phyloP scores from a whole-genome alignment of 2,888 invertebrate species.

The Adela reaumurella region DNA sequence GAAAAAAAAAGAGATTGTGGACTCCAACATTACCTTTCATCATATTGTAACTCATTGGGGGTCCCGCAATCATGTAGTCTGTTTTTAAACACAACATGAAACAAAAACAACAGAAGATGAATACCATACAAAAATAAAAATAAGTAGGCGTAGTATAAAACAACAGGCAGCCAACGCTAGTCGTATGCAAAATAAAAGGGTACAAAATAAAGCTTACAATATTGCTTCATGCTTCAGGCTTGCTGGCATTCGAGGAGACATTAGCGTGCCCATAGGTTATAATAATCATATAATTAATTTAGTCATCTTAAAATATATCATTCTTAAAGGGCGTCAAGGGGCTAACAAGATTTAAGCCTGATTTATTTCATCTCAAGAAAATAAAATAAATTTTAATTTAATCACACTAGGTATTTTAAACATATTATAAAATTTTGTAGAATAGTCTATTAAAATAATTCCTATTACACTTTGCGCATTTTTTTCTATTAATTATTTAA shows the following conservation, averaged over 20 bases:
- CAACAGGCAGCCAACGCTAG: constrained; percentile 21
- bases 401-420: too few species aligned
- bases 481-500: too few species aligned
- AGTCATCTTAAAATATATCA: too few species aligned
- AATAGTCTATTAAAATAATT: too few species aligned
- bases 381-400: too few species aligned
- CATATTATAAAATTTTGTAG: too few species aligned
- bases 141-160: constrained; percentile 26
- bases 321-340: too few species aligned
- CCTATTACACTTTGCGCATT: too few species aligned
- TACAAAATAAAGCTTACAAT: neutral
- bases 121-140: constrained; percentile 22
- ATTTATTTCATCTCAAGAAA: too few species aligned
- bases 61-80: constrained; percentile 72
- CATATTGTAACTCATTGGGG: constrained; percentile 82
- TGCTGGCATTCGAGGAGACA: neutral
- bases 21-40: constrained; percentile 71
- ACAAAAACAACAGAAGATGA: constrained; percentile 59
- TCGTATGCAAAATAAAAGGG: neutral
- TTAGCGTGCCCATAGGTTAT: too few species aligned
- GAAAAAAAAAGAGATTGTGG: constrained; percentile 23
- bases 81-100: constrained; percentile 68
- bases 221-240: neutral
- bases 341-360: too few species aligned
- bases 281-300: too few species aligned